Percentiles rank a stretch among this genome's conserved stretches.
Evolutionary conservation across 1,140 invertebrate species (phyloP).

Genomic region (Bombyx mori): DNA sequence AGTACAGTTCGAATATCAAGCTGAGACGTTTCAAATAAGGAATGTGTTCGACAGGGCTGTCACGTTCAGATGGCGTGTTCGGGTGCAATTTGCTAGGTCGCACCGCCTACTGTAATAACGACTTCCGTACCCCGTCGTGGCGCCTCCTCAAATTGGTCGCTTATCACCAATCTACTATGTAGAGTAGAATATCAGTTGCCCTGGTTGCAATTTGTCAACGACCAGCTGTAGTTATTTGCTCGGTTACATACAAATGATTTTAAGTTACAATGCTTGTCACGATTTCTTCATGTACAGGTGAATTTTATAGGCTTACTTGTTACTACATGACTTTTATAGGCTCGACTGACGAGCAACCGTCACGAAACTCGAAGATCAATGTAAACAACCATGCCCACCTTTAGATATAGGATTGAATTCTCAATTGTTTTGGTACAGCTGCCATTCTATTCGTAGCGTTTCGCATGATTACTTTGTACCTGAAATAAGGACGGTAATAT

Average conservation of each 20-base stretch:
- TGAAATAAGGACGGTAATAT: too few relatives aligned
- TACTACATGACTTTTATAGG: too few relatives aligned
- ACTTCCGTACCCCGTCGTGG: constrained; percentile 67
- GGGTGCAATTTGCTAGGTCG: constrained; percentile 58
- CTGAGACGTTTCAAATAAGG: constrained; percentile 64
- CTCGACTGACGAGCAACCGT: too few relatives aligned
- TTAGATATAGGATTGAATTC: too few relatives aligned
- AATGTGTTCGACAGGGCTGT: constrained; percentile 63
- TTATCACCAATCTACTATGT: constrained; percentile 67
- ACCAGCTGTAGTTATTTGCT: constrained; percentile 28
- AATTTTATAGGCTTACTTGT: too few relatives aligned
- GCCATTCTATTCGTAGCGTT: too few relatives aligned
- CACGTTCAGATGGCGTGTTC: constrained; percentile 65
- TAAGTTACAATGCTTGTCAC: too few relatives aligned
- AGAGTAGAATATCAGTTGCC: constrained; percentile 57
- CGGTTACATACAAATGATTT: neutral
- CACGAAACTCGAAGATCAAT: too few relatives aligned
- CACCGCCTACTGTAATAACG: constrained; percentile 69
- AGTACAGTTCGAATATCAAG: constrained; percentile 49
- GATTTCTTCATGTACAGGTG: too few relatives aligned
- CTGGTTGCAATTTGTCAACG: constrained; percentile 60
- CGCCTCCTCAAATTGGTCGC: constrained; percentile 69
- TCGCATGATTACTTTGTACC: too few relatives aligned
- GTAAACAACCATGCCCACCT: too few relatives aligned
- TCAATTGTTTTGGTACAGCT: too few relatives aligned